Conservation (phyloP, 2,113 vertebrate genomes). For the Anarrhichthys ocellatus region DNA sequence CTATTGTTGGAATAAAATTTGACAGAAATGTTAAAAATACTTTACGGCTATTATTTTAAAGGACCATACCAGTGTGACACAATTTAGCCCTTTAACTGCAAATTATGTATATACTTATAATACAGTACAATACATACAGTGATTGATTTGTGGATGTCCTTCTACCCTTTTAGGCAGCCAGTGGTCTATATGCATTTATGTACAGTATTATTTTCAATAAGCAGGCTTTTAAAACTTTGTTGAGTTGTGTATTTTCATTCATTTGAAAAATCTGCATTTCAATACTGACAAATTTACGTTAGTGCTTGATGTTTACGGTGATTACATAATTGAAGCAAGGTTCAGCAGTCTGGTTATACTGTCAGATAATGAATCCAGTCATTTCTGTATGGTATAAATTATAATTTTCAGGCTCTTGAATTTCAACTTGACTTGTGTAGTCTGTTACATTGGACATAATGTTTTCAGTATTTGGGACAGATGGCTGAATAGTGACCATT, state of each 20-base stretch:
- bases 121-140: background rate
- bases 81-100: background rate
- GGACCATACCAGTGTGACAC: background rate
- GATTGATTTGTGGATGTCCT: background rate
- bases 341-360: background rate
- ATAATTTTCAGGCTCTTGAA: background rate
- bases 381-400: background rate
- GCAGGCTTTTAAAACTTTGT: background rate
- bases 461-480: background rate
- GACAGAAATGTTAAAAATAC: background rate
- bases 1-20: background rate
- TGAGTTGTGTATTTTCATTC: background rate
- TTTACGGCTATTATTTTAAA: background rate
- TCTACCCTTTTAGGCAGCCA: background rate
- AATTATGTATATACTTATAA: background rate
- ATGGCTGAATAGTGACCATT: background rate
- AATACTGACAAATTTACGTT: background rate
- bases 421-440: too few relatives aligned
- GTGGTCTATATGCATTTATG: background rate
- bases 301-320: background rate
- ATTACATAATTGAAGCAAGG: background rate
- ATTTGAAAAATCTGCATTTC: background rate
- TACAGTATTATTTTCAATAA: background rate
- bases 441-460: background rate
- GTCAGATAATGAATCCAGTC: background rate